phyloP scores from a whole-genome alignment of 2,888 invertebrate species.

The Incurvaria masculella region DNA sequence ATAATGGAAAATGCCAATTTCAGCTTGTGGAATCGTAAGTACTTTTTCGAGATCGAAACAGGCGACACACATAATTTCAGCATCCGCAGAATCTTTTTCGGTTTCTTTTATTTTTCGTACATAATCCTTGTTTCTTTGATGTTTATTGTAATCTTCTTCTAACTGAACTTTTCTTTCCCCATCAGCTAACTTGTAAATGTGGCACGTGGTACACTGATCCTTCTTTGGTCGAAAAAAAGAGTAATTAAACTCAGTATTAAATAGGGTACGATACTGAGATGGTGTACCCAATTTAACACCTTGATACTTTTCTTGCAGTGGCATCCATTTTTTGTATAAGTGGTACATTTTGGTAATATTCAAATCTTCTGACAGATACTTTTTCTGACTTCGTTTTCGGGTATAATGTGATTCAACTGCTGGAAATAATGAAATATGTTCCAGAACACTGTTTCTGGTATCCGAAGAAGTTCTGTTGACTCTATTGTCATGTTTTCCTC shows the following conservation, averaged over 20 bases:
- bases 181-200: slow-evolving; percentile 11
- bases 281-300: slow-evolving; percentile 10
- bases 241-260: slow-evolving; percentile 20
- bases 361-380: slow-evolving; percentile 12
- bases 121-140: slow-evolving; percentile 17
- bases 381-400: slow-evolving; percentile 5
- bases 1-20: slow-evolving; percentile 18
- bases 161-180: slow-evolving; percentile 11
- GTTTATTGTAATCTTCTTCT: slow-evolving; percentile 13
- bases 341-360: slow-evolving; percentile 17
- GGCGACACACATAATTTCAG: slow-evolving; percentile 12
- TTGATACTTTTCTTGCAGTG: slow-evolving; percentile 6
- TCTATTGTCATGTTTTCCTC: slow-evolving; percentile 12
- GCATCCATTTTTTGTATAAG: slow-evolving; percentile 11
- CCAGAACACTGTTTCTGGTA: slow-evolving; percentile 5
- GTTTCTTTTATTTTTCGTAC: slow-evolving; percentile 17
- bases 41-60: slow-evolving; percentile 20
- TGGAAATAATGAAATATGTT: slow-evolving; percentile 10
- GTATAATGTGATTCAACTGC: slow-evolving; percentile 12
- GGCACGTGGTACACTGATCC: slow-evolving; percentile 15
- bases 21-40: slow-evolving; percentile 18
- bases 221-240: slow-evolving; percentile 20
- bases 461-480: slow-evolving; percentile 4
- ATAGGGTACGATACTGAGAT: slow-evolving; percentile 15
- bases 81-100: slow-evolving; percentile 13